A percentile compares a stretch with the other conserved stretches of the same genome.
Conservation (phyloP, 2,113 vertebrate genomes). For the Raja brachyura region DNA sequence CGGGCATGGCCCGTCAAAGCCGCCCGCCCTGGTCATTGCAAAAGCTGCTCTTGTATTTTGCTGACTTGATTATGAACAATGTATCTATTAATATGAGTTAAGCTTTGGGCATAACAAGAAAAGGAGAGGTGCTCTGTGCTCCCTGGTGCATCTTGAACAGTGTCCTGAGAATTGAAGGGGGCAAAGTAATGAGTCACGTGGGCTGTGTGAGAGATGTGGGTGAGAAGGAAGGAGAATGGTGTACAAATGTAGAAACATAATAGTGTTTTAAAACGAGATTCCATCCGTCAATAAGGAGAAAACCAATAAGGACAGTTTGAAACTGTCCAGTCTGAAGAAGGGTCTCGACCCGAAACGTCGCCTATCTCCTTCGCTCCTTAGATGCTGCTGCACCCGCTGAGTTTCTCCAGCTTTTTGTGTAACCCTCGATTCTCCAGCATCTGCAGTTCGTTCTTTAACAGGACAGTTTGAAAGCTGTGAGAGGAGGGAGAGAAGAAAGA, state of each 20-base stretch:
- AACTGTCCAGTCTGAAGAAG: too few species aligned
- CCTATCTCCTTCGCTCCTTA: too few species aligned
- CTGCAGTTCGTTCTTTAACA: too few species aligned
- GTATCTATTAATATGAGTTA: neutral
- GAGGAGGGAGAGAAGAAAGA: neutral
- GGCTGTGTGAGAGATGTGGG: neutral
- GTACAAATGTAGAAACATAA: neutral
- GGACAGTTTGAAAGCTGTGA: neutral
- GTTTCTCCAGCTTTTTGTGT: too few species aligned
- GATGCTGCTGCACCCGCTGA: too few species aligned
- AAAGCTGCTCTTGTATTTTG: neutral
- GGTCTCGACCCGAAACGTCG: too few species aligned
- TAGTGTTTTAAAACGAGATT: neutral
- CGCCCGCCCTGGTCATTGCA: neutral
- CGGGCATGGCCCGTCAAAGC: neutral
- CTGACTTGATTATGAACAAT: neutral
- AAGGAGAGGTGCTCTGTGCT: neutral
- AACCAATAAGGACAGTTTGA: neutral
- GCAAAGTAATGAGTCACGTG: neutral
- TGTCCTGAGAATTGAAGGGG: neutral
- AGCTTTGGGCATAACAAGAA: neutral
- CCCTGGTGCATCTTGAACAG: neutral
- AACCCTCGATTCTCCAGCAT: too few species aligned
- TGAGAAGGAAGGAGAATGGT: neutral
- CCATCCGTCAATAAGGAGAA: neutral